phyloP scores from a whole-genome alignment of 2,113 vertebrate genomes.

The Brienomyrus brachyistius region DNA sequence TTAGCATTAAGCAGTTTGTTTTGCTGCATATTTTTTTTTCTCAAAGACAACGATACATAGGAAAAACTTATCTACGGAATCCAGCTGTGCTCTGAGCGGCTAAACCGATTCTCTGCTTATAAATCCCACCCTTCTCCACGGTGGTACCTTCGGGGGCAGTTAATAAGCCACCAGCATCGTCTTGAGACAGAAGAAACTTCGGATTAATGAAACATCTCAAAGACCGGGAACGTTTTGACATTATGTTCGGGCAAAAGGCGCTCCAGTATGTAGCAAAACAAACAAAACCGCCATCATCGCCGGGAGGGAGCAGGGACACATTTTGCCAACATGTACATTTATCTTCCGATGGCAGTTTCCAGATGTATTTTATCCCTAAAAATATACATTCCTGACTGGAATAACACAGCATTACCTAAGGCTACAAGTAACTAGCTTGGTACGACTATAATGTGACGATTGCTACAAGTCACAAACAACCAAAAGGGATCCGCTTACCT shows the following conservation, averaged over 20 bases:
- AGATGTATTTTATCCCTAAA: slow-evolving; percentile 33
- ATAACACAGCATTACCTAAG: slow-evolving; percentile 43
- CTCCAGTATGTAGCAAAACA: slow-evolving; percentile 7
- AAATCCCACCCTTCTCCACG: neutral
- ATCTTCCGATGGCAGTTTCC: slow-evolving; percentile 27
- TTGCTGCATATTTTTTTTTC: slow-evolving; percentile 13
- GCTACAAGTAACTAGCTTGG: slow-evolving; percentile 30
- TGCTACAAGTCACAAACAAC: slow-evolving; percentile 45
- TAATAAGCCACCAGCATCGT: neutral
- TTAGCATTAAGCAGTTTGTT: neutral
- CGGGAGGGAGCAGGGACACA: neutral
- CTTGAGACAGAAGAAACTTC: neutral
- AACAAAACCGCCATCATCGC: neutral
- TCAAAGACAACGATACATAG: neutral
- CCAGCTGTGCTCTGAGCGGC: neutral
- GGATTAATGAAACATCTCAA: neutral
- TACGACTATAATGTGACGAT: slow-evolving; percentile 2
- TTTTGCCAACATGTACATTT: neutral
- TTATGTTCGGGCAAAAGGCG: neutral
- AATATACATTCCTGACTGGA: slow-evolving; percentile 35
- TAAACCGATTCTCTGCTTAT: neutral
- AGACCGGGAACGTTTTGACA: neutral
- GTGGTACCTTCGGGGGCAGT: neutral
- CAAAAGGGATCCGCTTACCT: slow-evolving; percentile 63
- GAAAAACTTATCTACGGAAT: neutral